Conservation (phyloP, 2,113 vertebrate species). For the Rattus rattus region DNA sequence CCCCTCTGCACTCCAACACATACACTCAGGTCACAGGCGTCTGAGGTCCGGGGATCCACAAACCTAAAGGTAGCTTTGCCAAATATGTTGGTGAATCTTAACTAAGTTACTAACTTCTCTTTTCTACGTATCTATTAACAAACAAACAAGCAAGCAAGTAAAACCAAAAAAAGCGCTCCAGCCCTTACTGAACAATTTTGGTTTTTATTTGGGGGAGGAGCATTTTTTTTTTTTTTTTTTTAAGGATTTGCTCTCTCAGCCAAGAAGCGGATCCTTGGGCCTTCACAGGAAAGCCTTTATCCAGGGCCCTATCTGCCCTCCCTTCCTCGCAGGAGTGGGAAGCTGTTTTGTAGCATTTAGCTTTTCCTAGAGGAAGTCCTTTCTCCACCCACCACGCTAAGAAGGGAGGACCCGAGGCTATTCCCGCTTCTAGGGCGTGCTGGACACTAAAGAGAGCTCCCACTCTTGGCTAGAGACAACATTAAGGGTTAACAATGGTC, state of each 20-base stretch:
- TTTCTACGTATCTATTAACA: not conserved
- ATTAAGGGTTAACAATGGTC: not conserved
- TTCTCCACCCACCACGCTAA: not conserved
- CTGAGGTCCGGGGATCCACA: not conserved
- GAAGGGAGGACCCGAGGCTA: not conserved
- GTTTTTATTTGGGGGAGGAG: not conserved
- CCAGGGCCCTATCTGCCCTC: not conserved
- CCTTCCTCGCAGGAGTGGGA: not conserved
- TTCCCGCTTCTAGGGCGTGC: fast-evolving
- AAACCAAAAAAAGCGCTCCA: not conserved
- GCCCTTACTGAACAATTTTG: not conserved
- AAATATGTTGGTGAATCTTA: not conserved
- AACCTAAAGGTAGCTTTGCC: too few species aligned
- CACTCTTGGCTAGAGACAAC: not conserved
- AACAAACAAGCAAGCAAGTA: not conserved
- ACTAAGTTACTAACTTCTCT: not conserved
- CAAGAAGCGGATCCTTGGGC: not conserved
- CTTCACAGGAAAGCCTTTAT: not conserved
- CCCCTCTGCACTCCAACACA: not conserved
- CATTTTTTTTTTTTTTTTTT: not conserved
- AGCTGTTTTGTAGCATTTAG: not conserved
- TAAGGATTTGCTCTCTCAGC: not conserved
- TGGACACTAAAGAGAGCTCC: not conserved
- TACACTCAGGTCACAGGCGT: not conserved
- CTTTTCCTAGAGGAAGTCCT: not conserved